Conservation (phyloP, 1,140 invertebrate genomes). For the Drosophila dunni region DNA sequence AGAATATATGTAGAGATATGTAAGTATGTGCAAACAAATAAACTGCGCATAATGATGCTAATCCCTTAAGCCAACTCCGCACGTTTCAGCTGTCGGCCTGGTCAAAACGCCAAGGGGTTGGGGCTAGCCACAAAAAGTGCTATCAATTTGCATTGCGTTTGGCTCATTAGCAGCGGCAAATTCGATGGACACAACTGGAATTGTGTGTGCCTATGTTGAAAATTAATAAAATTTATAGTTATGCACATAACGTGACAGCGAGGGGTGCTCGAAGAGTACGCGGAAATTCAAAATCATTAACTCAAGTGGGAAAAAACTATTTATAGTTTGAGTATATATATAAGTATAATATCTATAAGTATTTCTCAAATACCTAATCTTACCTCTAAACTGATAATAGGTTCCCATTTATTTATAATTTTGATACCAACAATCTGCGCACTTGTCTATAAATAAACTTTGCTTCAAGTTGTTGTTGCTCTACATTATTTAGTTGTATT, state of each 20-base stretch:
- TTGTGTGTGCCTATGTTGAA: conserved; percentile 45
- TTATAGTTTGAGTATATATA: no score
- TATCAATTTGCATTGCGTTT: conserved; percentile 79
- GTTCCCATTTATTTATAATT: neutral
- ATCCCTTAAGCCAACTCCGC: conserved; percentile 70
- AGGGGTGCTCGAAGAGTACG: conserved; percentile 20
- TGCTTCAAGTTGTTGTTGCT: conserved; percentile 7
- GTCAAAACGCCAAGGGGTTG: neutral
- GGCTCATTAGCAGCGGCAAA: conserved; percentile 70
- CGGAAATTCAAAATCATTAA: neutral
- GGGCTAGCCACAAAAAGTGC: conserved; percentile 45
- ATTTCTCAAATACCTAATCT: neutral
- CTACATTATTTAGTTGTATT: neutral
- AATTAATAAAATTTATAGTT: conserved; percentile 64
- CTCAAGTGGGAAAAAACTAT: neutral
- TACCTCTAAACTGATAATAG: conserved; percentile 8
- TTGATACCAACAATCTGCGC: neutral
- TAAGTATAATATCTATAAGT: neutral
- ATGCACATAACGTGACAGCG: conserved; percentile 20
- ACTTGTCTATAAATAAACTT: conserved; percentile 18
- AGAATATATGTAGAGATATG: conserved; percentile 10
- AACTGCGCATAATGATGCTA: conserved; percentile 78
- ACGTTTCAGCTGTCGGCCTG: neutral
- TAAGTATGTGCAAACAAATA: conserved; percentile 53
- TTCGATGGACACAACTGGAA: conserved; percentile 66